Evolutionary conservation across 2,888 invertebrate species (phyloP), one percentile per base, ranked within the genome.

Genomic region (Caenorhabditis drosophilae): DNA sequence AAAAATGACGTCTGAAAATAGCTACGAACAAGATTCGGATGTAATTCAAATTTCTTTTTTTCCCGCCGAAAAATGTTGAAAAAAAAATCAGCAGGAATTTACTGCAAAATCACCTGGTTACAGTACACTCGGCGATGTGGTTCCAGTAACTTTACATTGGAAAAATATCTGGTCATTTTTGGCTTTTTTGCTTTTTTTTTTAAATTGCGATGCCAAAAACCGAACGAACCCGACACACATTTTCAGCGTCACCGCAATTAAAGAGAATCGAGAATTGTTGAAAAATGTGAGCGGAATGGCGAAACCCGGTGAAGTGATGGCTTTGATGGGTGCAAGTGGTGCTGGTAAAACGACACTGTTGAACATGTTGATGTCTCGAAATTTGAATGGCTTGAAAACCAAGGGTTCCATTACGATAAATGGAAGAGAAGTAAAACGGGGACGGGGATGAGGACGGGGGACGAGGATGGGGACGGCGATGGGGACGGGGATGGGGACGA

Each of bases 341-440:
- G 92, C 94, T 0, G 95, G 95, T 1, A 96, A 96, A 86, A 93
- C 95, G 0, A 95, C 94, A 0, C 88, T 96, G 4, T 86, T 96
- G 58, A 95, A 96, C 84, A 89, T 92, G 0, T 84, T 96, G 67
- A 93, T 66, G 48, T 47, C 47, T 11, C 52, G 75, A 22, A 75
- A 75, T 42, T 31, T 27, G 22, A 75, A 75, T n/a, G 73, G 75
- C 9, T 63, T 84, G 35, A 36, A 70, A 2, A 75, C 84, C 2
- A 63, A 74, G 4, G 85, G 85, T 1, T 73, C 38, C 12, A 63
- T 76, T n/a, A 48, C 47, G 1, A 64, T 75, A n/a, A 75, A 76
- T 56, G 73, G 72, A 1, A 15, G 41, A 9, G 54, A 51, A 58
- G n/a, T n/a, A n/a, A n/a, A n/a, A n/a, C n/a, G n/a, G n/a, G n/a